Evolutionary conservation across 2,888 invertebrate genomes (phyloP), one percentile per base, ranked within the genome.

Genomic region (Hipparchia sbordonii): DNA sequence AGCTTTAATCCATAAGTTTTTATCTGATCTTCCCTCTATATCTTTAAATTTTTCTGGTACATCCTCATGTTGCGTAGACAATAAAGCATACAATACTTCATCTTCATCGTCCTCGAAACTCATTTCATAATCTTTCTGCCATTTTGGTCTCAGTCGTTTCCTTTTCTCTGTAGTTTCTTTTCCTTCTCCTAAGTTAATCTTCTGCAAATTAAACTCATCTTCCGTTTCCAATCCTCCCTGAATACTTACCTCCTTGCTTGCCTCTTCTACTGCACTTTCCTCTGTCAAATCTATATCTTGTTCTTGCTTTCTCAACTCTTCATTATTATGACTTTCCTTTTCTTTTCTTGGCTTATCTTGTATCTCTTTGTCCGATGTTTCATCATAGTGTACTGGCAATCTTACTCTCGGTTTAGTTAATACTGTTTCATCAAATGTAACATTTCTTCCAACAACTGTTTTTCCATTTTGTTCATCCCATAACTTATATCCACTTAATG

Each of bases 71-170:
- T 52, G 12, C 33, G 66, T 66, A n/a, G 54, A n/a, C 13, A 52
- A 66, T 52, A 52, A 66, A 9, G 66, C 51, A 66, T 33, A 65
- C 13, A 52, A 52, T 10, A 46, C 66, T 52, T 66, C 52, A 33
- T 66, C 33, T 51, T 66, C 23, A 23, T 46, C 51, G n/a, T 52
- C 33, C 3, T 66, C 39, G 54, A 52, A 66, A n/a, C 52, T 33
- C 46, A 66, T 52, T 54, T n/a, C 10, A 54, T 66, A 66, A 52
- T 51, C 66, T 66, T 66, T 66, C 23, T 66, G 66, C 66, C 66
- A 66, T 33, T 66, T 66, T 23, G 66, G 66, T 66, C 52, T 66
- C 63, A 23, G 48, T 46, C 54, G 46, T 63, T 48, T 63, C n/a
- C 63, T 63, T 48, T 63, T 63, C 13, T 48, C 63, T 60, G 39